phyloP scores from a whole-genome alignment of 2,797 vertebrate genomes.

The Eulemur coronatus region DNA sequence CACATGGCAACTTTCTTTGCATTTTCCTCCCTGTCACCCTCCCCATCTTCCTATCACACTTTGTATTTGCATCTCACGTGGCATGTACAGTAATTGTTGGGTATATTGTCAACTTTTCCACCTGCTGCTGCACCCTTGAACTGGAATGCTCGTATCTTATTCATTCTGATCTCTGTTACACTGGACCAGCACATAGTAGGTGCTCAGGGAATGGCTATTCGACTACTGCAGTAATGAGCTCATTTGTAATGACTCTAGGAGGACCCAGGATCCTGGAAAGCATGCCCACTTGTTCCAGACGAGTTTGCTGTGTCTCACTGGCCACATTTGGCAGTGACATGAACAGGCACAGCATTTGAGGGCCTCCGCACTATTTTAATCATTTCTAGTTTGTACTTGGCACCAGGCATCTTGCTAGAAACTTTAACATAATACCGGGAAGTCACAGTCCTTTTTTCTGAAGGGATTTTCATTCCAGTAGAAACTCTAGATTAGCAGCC shows the following conservation, averaged over 20 bases:
- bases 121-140: neutral
- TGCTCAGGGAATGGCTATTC: neutral
- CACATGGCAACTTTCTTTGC: neutral
- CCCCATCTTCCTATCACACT: neutral
- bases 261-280: neutral
- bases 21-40: neutral
- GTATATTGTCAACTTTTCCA: neutral
- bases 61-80: accelerated
- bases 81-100: neutral
- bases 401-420: neutral
- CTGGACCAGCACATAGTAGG: neutral
- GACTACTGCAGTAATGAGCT: no score
- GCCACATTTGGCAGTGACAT: neutral
- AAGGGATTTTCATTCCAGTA: constrained; percentile 50
- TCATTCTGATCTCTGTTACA: neutral
- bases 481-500: constrained; percentile 33
- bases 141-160: neutral
- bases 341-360: neutral
- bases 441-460: neutral
- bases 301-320: neutral
- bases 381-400: constrained; percentile 53
- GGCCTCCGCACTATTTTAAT: neutral
- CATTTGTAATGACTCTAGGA: neutral
- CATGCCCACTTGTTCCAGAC: neutral
- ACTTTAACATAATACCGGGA: constrained; percentile 5